Evolutionary conservation across 2,888 invertebrate genomes (phyloP).

Genomic region (Cistogaster globosa): DNA sequence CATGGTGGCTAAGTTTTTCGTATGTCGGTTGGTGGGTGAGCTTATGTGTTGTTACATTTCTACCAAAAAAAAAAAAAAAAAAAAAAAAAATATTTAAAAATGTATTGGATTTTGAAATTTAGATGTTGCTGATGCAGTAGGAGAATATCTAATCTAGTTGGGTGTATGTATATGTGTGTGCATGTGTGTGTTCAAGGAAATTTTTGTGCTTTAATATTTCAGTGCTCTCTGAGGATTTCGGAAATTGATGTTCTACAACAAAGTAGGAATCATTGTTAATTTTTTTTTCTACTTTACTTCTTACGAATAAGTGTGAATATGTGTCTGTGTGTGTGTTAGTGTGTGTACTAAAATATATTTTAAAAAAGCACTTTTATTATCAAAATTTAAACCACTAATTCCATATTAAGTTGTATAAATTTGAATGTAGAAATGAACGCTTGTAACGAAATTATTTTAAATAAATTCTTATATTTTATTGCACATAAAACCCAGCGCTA

Average conservation of each 20-base stretch:
- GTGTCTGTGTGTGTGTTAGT: too few relatives aligned
- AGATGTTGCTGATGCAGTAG: conserved; percentile 17
- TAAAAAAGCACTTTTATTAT: background rate
- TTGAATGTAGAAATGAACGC: conserved; percentile 5
- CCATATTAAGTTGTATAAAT: background rate
- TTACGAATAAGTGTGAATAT: background rate
- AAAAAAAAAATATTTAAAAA: conserved; percentile 26
- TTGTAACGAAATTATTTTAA: background rate
- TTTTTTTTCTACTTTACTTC: conserved; percentile 6
- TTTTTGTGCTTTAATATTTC: conserved; percentile 41
- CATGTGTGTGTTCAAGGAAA: background rate
- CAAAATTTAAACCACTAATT: conserved; percentile 3
- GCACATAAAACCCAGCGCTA: conserved; percentile 17
- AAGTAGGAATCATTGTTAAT: conserved; percentile 13
- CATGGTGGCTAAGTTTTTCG: background rate
- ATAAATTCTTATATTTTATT: conserved; percentile 12
- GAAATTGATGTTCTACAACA: conserved; percentile 44
- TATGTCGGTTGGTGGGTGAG: background rate
- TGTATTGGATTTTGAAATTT: conserved; percentile 51
- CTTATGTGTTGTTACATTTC: background rate
- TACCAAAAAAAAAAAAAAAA: too few relatives aligned
- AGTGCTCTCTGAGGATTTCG: conserved; percentile 45
- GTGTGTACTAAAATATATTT: too few relatives aligned
- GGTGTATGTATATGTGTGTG: background rate
- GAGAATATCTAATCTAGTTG: background rate